A percentile compares a stretch with the other conserved stretches of the same genome.
Conservation (phyloP, 1,140 invertebrate genomes). For the Neodiprion fabricii region DNA sequence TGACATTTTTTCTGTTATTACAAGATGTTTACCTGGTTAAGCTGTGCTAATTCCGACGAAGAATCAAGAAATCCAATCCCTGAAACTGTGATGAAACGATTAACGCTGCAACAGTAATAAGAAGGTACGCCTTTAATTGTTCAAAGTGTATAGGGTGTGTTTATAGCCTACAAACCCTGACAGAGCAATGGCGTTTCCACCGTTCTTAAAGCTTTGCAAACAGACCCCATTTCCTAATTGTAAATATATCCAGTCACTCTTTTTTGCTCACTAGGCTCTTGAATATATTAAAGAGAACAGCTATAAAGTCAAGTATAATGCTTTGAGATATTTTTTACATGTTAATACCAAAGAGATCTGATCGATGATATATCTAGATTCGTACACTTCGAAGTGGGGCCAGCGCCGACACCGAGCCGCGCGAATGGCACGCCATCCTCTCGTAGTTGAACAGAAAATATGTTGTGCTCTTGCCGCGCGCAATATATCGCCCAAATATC, state of each 20-base stretch:
- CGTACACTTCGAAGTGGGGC: slow-evolving; percentile 28
- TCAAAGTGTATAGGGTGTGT: slow-evolving; percentile 35
- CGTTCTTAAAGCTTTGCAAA: slow-evolving; percentile 13
- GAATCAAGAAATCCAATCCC: slow-evolving; percentile 44
- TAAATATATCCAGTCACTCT: background rate
- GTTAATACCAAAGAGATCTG: slow-evolving; percentile 10
- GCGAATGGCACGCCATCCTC: slow-evolving; percentile 46
- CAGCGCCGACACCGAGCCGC: slow-evolving; percentile 35
- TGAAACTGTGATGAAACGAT: slow-evolving; percentile 42
- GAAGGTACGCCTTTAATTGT: slow-evolving; percentile 39
- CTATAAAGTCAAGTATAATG: background rate
- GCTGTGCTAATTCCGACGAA: slow-evolving; percentile 45
- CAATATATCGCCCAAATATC: too few relatives aligned
- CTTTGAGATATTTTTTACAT: background rate
- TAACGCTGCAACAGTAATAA: slow-evolving; percentile 43
- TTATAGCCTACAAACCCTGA: slow-evolving; percentile 59
- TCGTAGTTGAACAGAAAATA: slow-evolving; percentile 21
- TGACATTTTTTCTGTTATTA: slow-evolving; percentile 58
- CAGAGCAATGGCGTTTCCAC: slow-evolving; percentile 45
- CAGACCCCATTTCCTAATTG: slow-evolving; percentile 8
- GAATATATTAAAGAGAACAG: too few relatives aligned
- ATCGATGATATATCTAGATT: slow-evolving; percentile 20
- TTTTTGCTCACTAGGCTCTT: too few relatives aligned
- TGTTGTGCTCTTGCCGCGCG: too few relatives aligned
- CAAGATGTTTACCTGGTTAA: slow-evolving; percentile 58